Base-by-base conservation (phyloP, 2,797 vertebrate genomes). In the Cyprinella venusta region DNA sequence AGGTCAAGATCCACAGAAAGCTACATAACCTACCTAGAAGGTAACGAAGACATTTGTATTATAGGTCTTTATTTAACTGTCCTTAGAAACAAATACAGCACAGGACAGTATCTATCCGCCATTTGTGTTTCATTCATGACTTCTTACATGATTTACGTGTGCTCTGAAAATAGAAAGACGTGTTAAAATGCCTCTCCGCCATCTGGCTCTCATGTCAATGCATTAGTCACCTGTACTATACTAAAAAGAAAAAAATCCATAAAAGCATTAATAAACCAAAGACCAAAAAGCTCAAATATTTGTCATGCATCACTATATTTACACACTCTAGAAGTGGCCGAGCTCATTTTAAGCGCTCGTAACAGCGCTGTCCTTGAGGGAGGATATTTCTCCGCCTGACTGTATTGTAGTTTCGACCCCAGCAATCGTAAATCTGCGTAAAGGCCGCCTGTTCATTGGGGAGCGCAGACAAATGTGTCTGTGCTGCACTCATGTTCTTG, bases 381-480 rank as follows among this genome's bases (percentile, higher is more conserved):
- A 76, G 74, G 74, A 82, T 68, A 45, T 69, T 67, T 77, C 24
- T 77, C 13, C 1, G 0, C 1, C 13, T 12, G 64, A 54, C 64
- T 77, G 38, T 77, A n/a, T 77, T 77, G 74, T 83, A 45, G 24
- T 48, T 54, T 63, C 36, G 50, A 83, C 72, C 81, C 74, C 52
- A 69, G 64, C 50, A 10, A 76, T 76, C 64, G 81, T 83, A 83
- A 77, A 83, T 83, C 81, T 83, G 64, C 50, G 52, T 69, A 83
- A 83, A 77, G 81, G 81, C 81, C 52, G n/a, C 18, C 61, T 61
- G 74, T 76, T 83, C 64, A 61, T 69, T 33, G 15, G 81, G 81
- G 64, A 83, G 26, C 26, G 64, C 36, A 83, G 81, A 76, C 63
- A 61, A 83, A 77, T 83, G 81, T 59, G 81, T 83, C 50, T 76